A percentile compares a stretch with the other conserved stretches of the same genome.
These are phyloP conservation scores for Amphibalanus amphitrite DNA, from an alignment of 1,140 invertebrate genomes.

Conservation along the genomic window DNA sequence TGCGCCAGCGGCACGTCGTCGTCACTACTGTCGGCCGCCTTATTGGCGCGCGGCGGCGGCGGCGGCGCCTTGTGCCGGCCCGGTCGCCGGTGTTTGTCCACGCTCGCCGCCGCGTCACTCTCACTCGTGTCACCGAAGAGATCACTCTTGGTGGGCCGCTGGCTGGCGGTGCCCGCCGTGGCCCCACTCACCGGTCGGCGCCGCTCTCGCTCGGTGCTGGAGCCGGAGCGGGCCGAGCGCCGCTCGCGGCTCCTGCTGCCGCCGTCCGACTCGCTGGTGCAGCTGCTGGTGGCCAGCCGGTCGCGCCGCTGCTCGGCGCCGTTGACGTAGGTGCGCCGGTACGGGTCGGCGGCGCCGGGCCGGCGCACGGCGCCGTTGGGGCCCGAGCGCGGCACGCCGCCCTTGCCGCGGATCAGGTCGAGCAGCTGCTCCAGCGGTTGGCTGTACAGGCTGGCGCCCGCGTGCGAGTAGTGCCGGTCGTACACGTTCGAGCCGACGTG, in stretches of 20 bases:
- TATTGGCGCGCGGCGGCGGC: no score
- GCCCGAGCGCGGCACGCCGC: conserved; percentile 28
- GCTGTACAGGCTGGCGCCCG: conserved; percentile 42
- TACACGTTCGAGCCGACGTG: conserved; percentile 67
- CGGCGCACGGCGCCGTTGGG: conserved; percentile 49
- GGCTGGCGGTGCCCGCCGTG: neutral
- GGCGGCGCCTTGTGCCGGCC: no score
- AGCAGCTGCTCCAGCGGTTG: neutral
- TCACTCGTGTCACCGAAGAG: neutral
- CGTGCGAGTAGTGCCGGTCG: conserved; percentile 61
- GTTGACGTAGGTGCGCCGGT: conserved; percentile 56
- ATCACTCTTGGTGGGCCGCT: neutral
- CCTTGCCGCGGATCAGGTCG: neutral
- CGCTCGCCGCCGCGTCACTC: neutral
- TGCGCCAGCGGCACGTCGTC: no score
- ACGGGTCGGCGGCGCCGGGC: conserved; percentile 66
- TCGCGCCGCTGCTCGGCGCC: conserved; percentile 40
- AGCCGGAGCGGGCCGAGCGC: neutral
- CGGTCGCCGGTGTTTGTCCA: no score
- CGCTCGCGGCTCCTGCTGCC: no score
- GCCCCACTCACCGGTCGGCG: no score
- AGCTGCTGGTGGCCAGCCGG: neutral
- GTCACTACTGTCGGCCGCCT: no score
- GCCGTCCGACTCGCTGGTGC: neutral
- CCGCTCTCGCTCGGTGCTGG: no score